Evolutionary conservation across 2,113 vertebrate genomes (phyloP), one percentile per base, ranked within the genome.

Genomic region (Psilopogon haemacephalus): DNA sequence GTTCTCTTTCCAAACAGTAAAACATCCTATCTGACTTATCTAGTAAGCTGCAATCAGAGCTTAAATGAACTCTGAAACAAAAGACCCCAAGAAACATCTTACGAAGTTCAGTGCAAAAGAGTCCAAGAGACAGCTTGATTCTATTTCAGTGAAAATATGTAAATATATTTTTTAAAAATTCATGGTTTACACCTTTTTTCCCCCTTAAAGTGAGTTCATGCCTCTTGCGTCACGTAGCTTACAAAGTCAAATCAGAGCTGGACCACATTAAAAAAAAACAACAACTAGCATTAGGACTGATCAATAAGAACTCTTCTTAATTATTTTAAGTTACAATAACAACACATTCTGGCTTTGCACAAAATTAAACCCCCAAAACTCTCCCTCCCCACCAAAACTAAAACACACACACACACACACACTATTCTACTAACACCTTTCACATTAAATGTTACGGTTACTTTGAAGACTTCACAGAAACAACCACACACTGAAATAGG

Each of bases 371-470:
- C 3, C 0, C 2, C 15, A 42, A 44, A 30, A 1, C 4, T 40
- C 5, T 3, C 4, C 8, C 9, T 9, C 2, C 5, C 8, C 2
- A 10, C 5, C 27, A 33, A 21, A 11, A 65, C 19, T 5, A 74
- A 33, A 55, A 74, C 4, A 44, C 6, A 69, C 0, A 4, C 7
- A 73, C 7, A 73, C 5, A 62, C 15, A 58, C 7, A 73, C 5
- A 62, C 15, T 54, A 8, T 65, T 91, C 42, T 48, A 38, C 14
- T 21, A 46, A 10, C 32, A 52, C 17, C 10, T 86, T 60, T 33
- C 35, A 50, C 42, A 27, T 15, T 12, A 27, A 48, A 15, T 77
- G 82, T 84, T 59, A 59, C 32, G 42, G 28, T 50, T 90, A 77
- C 33, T 88, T 62, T 11, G n/a, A 40, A 75, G 48, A 60, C 46